Percentiles rank a stretch among this genome's conserved stretches.
These are phyloP conservation scores for Emydura subglobosa DNA, from an alignment of 2,113 vertebrate genomes.

Conservation along the genomic window DNA sequence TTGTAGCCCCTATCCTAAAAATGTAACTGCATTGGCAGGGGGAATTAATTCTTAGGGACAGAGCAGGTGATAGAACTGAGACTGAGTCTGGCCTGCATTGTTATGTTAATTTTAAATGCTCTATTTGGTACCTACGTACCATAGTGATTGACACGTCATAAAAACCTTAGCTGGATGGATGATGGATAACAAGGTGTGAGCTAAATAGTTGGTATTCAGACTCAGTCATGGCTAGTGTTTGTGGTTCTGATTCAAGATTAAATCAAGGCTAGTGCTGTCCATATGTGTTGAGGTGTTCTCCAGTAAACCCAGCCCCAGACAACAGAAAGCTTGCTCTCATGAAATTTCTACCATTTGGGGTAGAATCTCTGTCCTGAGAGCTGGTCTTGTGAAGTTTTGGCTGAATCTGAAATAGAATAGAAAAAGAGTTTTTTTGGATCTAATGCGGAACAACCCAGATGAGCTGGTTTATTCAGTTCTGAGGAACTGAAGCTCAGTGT, in stretches of 20 bases:
- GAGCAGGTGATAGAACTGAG: accelerated
- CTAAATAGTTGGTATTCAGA: neutral
- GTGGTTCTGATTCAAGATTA: neutral
- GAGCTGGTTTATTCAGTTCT: accelerated
- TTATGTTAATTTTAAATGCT: accelerated
- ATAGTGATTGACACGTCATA: neutral
- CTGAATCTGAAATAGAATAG: neutral
- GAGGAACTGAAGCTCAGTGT: neutral
- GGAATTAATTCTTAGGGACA: neutral
- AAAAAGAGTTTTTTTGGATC: neutral
- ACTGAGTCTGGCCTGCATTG: neutral
- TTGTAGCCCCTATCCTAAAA: accelerated
- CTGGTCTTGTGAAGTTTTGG: neutral
- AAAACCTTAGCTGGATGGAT: neutral
- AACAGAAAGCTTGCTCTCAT: neutral
- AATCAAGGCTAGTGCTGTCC: neutral
- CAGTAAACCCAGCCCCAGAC: neutral
- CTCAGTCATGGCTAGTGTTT: neutral
- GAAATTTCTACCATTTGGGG: neutral
- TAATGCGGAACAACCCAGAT: neutral
- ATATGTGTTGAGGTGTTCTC: neutral
- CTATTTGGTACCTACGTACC: accelerated
- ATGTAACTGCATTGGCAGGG: neutral
- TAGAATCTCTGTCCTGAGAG: neutral
- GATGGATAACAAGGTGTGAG: accelerated